These are phyloP conservation scores for Drosophila bocqueti DNA, from an alignment of 1,140 invertebrate species.

Conservation along the genomic window DNA sequence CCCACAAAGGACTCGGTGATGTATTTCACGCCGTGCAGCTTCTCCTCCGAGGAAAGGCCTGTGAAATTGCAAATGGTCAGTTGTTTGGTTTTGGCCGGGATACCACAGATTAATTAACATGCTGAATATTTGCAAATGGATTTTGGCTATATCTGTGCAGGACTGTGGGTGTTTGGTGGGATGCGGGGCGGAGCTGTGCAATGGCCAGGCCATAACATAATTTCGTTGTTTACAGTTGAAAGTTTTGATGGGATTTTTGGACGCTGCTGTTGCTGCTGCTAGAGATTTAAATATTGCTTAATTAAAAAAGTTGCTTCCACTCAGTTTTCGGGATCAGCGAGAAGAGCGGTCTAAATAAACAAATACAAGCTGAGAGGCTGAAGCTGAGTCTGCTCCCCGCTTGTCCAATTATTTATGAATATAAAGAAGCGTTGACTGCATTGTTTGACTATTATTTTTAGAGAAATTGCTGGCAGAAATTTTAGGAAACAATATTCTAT, in stretches of 20 bases:
- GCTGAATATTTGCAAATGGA: conserved; percentile 72
- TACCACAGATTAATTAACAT: conserved; percentile 79
- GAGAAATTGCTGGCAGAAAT: not conserved
- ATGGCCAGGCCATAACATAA: conserved; percentile 41
- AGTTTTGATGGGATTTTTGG: conserved; percentile 58
- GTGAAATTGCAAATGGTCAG: conserved; percentile 34
- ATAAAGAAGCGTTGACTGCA: not conserved
- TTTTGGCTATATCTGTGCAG: conserved; percentile 41
- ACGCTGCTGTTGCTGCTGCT: conserved; percentile 44
- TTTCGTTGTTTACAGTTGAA: conserved; percentile 74
- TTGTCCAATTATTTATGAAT: conserved; percentile 15
- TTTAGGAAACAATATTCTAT: not conserved
- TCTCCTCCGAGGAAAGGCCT: conserved; percentile 94
- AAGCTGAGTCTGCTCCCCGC: not conserved
- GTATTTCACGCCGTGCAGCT: conserved; percentile 94
- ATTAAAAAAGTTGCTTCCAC: conserved; percentile 69
- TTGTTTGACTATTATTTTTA: conserved; percentile 1
- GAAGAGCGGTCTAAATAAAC: conserved; percentile 20
- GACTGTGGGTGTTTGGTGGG: not conserved
- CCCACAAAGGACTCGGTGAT: conserved; percentile 96
- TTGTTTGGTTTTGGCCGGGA: conserved; percentile 26
- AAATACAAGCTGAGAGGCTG: conserved; percentile 11
- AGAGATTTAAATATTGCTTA: conserved; percentile 72
- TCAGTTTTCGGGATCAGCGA: conserved; percentile 37
- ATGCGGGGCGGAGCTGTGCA: not conserved